Evolutionary conservation across 1,140 invertebrate species (phyloP).

Genomic region (Drosophila yakuba): DNA sequence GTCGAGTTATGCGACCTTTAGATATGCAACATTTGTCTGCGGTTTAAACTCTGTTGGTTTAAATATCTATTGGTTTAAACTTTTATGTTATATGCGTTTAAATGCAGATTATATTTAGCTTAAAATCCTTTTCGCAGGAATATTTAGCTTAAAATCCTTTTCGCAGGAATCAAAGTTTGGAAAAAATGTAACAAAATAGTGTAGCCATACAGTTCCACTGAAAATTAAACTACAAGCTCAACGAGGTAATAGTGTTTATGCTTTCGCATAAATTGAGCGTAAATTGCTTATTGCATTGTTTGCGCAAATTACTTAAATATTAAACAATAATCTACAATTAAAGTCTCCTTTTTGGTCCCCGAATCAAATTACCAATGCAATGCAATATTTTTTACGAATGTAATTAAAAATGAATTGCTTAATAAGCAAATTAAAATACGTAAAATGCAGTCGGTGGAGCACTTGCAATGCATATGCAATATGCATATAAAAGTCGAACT

Average conservation of each 20-base stretch:
- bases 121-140: too few relatives aligned
- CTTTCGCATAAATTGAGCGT: too few relatives aligned
- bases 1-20: slow-evolving; percentile 20
- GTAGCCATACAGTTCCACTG: too few relatives aligned
- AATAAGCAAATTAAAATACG: neutral
- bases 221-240: too few relatives aligned
- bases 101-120: too few relatives aligned
- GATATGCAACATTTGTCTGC: slow-evolving; percentile 12
- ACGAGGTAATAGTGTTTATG: too few relatives aligned
- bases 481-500: neutral
- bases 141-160: too few relatives aligned
- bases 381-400: neutral
- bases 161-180: too few relatives aligned
- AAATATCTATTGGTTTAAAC: too few relatives aligned
- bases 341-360: neutral
- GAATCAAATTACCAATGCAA: neutral
- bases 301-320: neutral
- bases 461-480: neutral
- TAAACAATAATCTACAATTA: neutral
- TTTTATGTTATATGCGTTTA: too few relatives aligned
- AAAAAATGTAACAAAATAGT: too few relatives aligned
- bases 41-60: too few relatives aligned
- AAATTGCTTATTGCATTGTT: neutral
- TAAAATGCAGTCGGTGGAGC: neutral
- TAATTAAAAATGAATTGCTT: neutral